Base-by-base conservation (phyloP, 2,113 vertebrate species). In the Rattus rattus region DNA sequence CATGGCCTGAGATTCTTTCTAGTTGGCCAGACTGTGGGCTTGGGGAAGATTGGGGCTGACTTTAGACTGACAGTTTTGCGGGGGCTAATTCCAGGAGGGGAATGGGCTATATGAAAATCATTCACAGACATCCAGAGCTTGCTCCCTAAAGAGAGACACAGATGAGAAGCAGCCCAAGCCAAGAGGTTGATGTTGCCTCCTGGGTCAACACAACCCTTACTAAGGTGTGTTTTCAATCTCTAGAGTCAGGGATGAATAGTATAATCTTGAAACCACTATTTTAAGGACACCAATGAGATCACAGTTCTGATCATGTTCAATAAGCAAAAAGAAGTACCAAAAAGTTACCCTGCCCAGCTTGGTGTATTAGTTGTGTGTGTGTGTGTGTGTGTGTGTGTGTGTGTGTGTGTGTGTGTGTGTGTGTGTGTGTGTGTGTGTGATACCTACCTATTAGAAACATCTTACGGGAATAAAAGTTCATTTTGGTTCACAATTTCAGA, bases 251-350 rank as follows among this genome's bases (percentile, higher is more conserved):
- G 30, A 7, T 61, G 36, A 47, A 49, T 11, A 26, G 14, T 36
- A 63, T 63, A 28, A 65, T 30, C 59, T 56, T 33, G 30, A 20
- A 13, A 3, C 43, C 36, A 14, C 28, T 59, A 0, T 85, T 94
- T 33, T 84, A 61, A 72, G 33, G 26, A 14, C 12, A 26, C 33
- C 52, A 19, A 69, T 63, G 24, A 85, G 94, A 84, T 84, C 2
- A 59, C n/a, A 95, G 85, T 67, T 30, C 6, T 81, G 4, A 33
- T 69, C 26, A 2, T 81, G 16, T 59, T 92, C 77, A 47, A 54
- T 52, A 39, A 84, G 43, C 22, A 96, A 80, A 94, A 86, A 73
- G 20, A 93, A 49, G 19, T 52, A 43, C 33, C 73, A 49, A 92
- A 69, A 72, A 33, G 26, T 7, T 12, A 0, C 4, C 47, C 26